Evolutionary conservation across 2,888 invertebrate genomes (phyloP), one percentile per base, ranked within the genome.

Genomic region (Deroplatys truncata): DNA sequence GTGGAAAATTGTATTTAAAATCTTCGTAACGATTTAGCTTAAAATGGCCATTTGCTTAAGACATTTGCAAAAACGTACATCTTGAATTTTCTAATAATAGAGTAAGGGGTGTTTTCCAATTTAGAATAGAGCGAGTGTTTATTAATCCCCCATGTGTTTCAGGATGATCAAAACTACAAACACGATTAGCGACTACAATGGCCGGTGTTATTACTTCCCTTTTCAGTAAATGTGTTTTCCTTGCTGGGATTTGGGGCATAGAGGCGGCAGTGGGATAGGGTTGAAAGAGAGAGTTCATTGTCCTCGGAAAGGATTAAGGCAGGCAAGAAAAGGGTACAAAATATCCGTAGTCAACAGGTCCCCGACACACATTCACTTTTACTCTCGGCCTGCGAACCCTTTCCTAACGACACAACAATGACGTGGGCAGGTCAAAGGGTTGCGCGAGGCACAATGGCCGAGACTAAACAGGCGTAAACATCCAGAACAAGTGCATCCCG

Each of bases 371-470:
- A 25, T 72, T 72, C 56, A 72, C 56, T 72, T 72, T 72, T 72
- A 25, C 56, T 72, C 56, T 72, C 56, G 25, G 56, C 28, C 9
- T 2, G 72, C 82, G 25, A n/a, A 9, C 20, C 35, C 87, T 83
- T 28, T 28, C 35, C 82, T 87, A 87, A 83, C 87, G 31, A 87
- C 82, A 87, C 82, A 87, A 35, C 83, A 87, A 87, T 83, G 82
- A 86, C 20, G 86, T 20, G 49, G 28, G 72, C 28, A 28, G 87
- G 87, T 87, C 82, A 87, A 90, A 90, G 89, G 89, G 84, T 89
- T 88, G 88, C 86, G 85, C 86, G 72, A 88, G 88, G 35, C 85
- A 28, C 82, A 89, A 89, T 89, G 85, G 85, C 84, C 85, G 85
- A 84, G 84, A 49, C 85, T 35, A 31, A 85, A 56, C 85, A 84